Conservation (phyloP, 2,888 invertebrate species). For the Morpho helenor region DNA sequence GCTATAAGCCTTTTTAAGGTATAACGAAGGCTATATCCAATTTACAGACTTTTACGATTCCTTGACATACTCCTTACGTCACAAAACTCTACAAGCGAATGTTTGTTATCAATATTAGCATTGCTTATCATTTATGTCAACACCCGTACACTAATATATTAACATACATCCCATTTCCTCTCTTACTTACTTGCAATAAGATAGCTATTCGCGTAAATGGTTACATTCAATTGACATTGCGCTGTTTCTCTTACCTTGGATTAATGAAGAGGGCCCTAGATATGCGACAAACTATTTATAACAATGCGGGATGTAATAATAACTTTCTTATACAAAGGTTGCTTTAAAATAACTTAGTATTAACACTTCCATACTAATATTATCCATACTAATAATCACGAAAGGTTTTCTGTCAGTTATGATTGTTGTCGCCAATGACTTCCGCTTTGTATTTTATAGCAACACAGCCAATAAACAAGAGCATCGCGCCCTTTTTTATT, state of each 20-base stretch:
- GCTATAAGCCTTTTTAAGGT: neutral
- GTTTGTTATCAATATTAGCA: constrained; percentile 18
- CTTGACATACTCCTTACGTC: neutral
- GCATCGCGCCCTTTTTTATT: no score
- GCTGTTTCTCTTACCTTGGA: neutral
- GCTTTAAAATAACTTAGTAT: neutral
- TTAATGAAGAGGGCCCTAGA: constrained; percentile 6
- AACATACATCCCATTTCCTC: neutral
- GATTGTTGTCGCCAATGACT: neutral
- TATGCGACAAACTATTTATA: neutral
- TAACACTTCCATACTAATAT: neutral
- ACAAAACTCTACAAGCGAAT: constrained; percentile 9
- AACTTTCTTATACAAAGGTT: neutral
- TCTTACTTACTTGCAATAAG: neutral
- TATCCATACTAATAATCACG: no score
- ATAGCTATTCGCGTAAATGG: neutral
- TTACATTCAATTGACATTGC: neutral
- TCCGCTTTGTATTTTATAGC: no score
- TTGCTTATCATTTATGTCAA: constrained; percentile 12
- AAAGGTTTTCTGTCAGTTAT: neutral
- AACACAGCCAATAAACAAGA: no score
- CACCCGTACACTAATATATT: neutral
- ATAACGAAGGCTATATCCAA: neutral
- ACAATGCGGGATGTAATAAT: neutral
- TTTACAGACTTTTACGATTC: constrained; percentile 6